Evolutionary conservation across 2,888 invertebrate species (phyloP).

Genomic region (Dasysyrphus tricinctus): DNA sequence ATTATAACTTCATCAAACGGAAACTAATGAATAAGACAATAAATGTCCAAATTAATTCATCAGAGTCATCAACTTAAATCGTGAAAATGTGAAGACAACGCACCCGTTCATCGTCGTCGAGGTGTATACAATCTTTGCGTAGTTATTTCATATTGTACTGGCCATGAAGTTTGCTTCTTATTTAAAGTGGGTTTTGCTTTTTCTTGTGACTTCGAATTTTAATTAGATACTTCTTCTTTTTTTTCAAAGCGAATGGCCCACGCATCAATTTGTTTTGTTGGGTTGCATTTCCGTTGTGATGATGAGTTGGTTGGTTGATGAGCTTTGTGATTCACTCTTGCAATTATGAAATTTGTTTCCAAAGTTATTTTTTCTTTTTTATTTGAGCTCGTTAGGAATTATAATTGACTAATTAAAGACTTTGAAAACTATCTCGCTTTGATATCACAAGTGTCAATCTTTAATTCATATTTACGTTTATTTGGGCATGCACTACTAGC

Average conservation of each 20-base stretch:
- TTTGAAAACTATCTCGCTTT: background rate
- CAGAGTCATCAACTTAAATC: conserved; percentile 33
- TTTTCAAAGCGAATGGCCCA: conserved; percentile 13
- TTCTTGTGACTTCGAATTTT: conserved; percentile 46
- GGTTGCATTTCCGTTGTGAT: conserved; percentile 36
- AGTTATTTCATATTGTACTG: background rate
- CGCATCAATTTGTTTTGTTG: conserved; percentile 8
- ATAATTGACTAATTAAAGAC: background rate
- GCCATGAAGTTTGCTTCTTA: conserved; percentile 31
- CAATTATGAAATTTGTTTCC: background rate
- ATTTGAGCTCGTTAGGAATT: background rate
- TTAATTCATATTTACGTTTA: no score
- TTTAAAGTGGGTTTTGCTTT: conserved; percentile 41
- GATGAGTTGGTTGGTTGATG: conserved; percentile 12
- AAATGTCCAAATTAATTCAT: conserved; percentile 44
- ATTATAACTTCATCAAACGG: background rate
- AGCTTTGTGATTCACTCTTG: background rate
- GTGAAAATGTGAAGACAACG: no score
- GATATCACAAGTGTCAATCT: no score
- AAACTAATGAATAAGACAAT: background rate
- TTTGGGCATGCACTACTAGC: no score
- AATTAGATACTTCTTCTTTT: conserved; percentile 30
- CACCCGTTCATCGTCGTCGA: no score
- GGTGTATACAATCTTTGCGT: conserved; percentile 3
- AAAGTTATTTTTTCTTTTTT: background rate